Evolutionary conservation across 2,113 vertebrate genomes (phyloP).

Genomic region (Heloderma charlesbogerti): DNA sequence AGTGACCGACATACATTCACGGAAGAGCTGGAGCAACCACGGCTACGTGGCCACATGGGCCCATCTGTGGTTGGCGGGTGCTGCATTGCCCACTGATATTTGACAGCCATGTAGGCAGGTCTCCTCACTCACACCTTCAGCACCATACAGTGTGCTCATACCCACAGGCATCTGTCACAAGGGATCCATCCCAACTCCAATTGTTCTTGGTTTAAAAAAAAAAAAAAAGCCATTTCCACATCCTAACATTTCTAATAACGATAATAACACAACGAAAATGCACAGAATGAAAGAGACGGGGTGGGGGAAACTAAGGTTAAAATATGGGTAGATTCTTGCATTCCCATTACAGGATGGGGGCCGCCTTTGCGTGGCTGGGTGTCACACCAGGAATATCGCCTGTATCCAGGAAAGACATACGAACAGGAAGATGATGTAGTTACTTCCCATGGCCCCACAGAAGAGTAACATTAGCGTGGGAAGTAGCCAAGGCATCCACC

Average conservation of each 20-base stretch:
- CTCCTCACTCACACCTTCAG: background rate
- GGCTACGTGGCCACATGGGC: background rate
- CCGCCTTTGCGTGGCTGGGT: background rate
- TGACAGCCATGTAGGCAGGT: background rate
- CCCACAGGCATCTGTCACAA: background rate
- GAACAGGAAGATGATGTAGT: background rate
- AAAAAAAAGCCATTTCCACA: background rate
- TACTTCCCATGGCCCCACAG: background rate
- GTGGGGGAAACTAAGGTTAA: background rate
- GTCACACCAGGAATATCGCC: no score
- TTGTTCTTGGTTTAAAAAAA: no score
- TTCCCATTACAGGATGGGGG: background rate
- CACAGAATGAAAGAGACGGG: background rate
- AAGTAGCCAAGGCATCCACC: background rate
- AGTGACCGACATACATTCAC: background rate
- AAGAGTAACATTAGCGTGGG: background rate
- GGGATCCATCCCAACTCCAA: background rate
- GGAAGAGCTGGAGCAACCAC: background rate
- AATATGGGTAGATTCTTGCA: background rate
- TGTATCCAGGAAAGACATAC: background rate
- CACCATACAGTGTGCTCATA: background rate
- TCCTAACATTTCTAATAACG: background rate
- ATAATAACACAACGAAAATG: background rate
- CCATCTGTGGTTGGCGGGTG: background rate
- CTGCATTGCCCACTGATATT: background rate